Evolutionary conservation across 2,888 invertebrate genomes (phyloP).

Genomic region (Aphrophora alni): DNA sequence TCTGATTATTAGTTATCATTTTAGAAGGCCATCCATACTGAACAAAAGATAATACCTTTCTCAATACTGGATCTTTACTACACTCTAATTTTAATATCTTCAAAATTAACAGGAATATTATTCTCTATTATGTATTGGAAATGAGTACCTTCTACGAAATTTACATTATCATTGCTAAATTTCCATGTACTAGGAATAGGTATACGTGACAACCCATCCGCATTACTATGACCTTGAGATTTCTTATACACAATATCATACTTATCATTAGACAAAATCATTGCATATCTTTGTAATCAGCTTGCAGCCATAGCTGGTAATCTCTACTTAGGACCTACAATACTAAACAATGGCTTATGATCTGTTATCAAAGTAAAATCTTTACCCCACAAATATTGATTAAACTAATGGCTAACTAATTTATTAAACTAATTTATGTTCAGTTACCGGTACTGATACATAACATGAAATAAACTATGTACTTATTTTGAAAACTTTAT

Average conservation of each 20-base stretch:
- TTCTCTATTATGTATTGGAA: slow-evolving; percentile 14
- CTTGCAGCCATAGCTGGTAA: slow-evolving; percentile 14
- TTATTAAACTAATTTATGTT: no score
- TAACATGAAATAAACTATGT: no score
- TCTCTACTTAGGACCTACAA: slow-evolving; percentile 16
- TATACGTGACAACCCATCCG: slow-evolving; percentile 13
- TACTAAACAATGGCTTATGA: slow-evolving; percentile 17
- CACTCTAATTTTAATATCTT: slow-evolving; percentile 11
- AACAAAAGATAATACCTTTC: slow-evolving; percentile 13
- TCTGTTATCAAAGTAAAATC: slow-evolving; percentile 18
- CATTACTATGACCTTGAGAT: background rate
- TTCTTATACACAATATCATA: slow-evolving; percentile 10
- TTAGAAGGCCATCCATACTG: no score
- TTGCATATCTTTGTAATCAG: no score
- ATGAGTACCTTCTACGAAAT: background rate
- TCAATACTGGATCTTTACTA: no score
- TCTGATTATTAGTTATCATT: background rate
- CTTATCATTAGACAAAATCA: slow-evolving; percentile 4
- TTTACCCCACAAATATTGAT: no score
- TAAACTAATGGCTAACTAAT: no score
- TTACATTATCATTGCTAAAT: background rate
- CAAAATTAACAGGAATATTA: slow-evolving; percentile 22
- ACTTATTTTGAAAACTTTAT: no score
- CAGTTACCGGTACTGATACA: no score
- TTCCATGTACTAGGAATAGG: background rate